phyloP scores from a whole-genome alignment of 2,113 vertebrate genomes.

The Copsychus sechellarum region DNA sequence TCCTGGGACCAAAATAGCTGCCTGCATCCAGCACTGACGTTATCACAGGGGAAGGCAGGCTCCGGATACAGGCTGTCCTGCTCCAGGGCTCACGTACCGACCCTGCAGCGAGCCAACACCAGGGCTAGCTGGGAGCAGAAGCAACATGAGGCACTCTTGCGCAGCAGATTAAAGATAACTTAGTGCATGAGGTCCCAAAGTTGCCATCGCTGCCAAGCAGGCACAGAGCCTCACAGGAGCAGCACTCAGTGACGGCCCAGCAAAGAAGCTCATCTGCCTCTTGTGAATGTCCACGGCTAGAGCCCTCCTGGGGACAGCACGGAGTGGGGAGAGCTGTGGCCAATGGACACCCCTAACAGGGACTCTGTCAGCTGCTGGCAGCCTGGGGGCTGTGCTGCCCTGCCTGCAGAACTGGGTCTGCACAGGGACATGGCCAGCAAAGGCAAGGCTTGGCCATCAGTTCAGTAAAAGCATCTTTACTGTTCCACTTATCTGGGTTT shows the following conservation, averaged over 20 bases:
- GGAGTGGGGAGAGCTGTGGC: not conserved
- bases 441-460: not conserved
- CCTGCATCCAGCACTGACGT: constrained; percentile 20
- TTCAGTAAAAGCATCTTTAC: not conserved
- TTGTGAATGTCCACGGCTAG: fast-evolving
- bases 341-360: not conserved
- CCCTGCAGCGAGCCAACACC: not conserved
- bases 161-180: fast-evolving
- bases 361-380: not conserved
- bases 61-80: not conserved
- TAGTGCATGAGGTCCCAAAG: not conserved
- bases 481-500: not conserved
- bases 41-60: constrained; percentile 40
- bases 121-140: not conserved
- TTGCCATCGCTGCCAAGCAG: not conserved
- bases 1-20: constrained; percentile 51
- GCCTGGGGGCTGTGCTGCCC: not conserved
- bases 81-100: not conserved
- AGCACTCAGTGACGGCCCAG: fast-evolving
- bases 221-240: not conserved
- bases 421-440: not conserved
- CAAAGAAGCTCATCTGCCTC: not conserved
- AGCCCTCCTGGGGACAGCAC: not conserved
- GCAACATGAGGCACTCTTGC: not conserved
- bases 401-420: not conserved